phyloP scores from a whole-genome alignment of 1,140 invertebrate genomes.

The Phocides pigmalion region DNA sequence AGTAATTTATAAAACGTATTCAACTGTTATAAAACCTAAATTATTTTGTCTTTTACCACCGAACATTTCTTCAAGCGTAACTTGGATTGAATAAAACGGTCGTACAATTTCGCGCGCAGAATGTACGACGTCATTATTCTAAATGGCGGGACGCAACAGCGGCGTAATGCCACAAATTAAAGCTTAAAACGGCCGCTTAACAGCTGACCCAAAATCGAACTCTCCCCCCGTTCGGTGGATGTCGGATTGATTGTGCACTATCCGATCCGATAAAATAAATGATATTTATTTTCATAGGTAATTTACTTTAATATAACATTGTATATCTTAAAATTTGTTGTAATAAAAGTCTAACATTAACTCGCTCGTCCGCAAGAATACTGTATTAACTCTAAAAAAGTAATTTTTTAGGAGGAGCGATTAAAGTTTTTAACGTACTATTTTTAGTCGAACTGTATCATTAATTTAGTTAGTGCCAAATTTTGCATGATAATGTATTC shows the following conservation, averaged over 20 bases:
- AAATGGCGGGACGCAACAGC: conserved; percentile 66
- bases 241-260: not conserved
- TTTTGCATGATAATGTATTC: too few species aligned
- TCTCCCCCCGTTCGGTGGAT: conserved; percentile 54
- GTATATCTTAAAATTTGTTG: too few species aligned
- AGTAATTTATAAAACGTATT: conserved; percentile 17
- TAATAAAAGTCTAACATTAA: too few species aligned
- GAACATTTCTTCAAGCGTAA: conserved; percentile 31
- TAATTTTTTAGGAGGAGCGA: too few species aligned
- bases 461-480: too few species aligned
- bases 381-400: too few species aligned
- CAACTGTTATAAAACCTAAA: not conserved
- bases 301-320: too few species aligned
- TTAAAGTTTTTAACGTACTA: too few species aligned
- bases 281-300: too few species aligned
- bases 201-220: conserved; percentile 81
- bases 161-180: conserved; percentile 82
- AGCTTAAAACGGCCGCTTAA: conserved; percentile 83
- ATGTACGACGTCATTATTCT: conserved; percentile 75
- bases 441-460: too few species aligned
- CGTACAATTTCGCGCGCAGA: conserved; percentile 59
- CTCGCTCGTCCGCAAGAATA: too few species aligned
- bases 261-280: conserved; percentile 19
- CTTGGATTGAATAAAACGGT: conserved; percentile 52
- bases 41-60: conserved; percentile 28